Conservation (phyloP, 92 coral and sea anemone species). For the Epizoanthus stellaris region DNA sequence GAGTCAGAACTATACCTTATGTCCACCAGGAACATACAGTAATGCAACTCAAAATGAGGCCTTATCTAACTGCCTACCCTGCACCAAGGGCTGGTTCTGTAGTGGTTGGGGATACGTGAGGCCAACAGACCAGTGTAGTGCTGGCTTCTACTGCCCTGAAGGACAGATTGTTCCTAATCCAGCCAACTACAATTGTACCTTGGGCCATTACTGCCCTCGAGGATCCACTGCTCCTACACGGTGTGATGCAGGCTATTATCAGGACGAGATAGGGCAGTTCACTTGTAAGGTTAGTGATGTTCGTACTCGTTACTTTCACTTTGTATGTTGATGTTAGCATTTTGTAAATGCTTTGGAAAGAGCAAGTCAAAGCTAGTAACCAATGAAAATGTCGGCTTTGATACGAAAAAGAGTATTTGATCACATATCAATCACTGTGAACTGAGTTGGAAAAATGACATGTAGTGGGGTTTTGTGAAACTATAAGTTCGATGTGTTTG, state of each 20-base stretch:
- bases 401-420: no score
- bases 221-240: constrained; percentile 85
- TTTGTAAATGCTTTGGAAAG: background rate
- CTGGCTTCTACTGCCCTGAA: constrained; percentile 92
- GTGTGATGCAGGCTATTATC: constrained; percentile 88
- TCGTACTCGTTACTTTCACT: no score
- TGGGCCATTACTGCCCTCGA: constrained; percentile 84
- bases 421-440: no score
- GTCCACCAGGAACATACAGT: constrained; percentile 92
- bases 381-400: no score
- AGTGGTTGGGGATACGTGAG: constrained; percentile 76
- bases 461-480: no score
- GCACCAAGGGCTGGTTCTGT: constrained; percentile 87
- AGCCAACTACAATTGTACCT: constrained; percentile 69
- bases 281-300: constrained; percentile 74
- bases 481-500: no score
- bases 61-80: constrained; percentile 72
- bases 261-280: constrained; percentile 69
- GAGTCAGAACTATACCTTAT: constrained; percentile 67
- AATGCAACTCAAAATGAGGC: constrained; percentile 74
- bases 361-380: no score
- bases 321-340: no score
- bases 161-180: constrained; percentile 81
- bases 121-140: constrained; percentile 77
- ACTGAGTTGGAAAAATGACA: no score